A percentile compares a stretch with the other conserved stretches of the same genome.
Conservation (phyloP, 2,888 invertebrate genomes). For the Himalopsyche tibetana region DNA sequence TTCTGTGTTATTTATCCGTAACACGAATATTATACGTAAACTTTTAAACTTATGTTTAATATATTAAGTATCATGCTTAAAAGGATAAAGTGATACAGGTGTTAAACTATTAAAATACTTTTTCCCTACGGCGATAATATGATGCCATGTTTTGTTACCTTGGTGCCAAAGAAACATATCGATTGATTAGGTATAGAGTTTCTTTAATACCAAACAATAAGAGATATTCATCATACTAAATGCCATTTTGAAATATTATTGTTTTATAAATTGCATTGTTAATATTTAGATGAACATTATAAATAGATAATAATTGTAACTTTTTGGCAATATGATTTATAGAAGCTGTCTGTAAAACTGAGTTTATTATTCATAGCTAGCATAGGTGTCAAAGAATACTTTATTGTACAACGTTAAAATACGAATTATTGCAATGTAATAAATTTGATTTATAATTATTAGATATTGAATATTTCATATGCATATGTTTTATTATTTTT, state of each 20-base stretch:
- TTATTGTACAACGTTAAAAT: too few relatives aligned
- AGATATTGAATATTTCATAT: not conserved
- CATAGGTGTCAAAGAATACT: not conserved
- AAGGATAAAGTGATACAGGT: not conserved
- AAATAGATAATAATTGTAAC: conserved; percentile 7
- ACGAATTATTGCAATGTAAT: not conserved
- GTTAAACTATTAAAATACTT: not conserved
- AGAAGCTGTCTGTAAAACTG: not conserved
- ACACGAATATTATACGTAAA: too few relatives aligned
- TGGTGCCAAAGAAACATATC: not conserved
- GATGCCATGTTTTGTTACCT: not conserved
- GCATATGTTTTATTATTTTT: not conserved
- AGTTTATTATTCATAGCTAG: conserved; percentile 20
- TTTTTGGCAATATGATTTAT: not conserved
- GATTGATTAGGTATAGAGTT: conserved; percentile 39
- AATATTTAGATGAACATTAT: not conserved
- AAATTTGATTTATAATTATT: conserved; percentile 31
- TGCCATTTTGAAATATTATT: conserved; percentile 27
- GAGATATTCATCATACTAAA: conserved; percentile 12
- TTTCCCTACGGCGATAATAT: not conserved
- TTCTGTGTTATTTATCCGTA: too few relatives aligned
- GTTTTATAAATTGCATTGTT: conserved; percentile 21
- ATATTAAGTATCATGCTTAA: too few relatives aligned
- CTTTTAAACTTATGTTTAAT: too few relatives aligned
- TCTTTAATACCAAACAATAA: conserved; percentile 9